Evolutionary conservation across 2,113 vertebrate genomes (phyloP).

Genomic region (Misgurnus mizolepis): DNA sequence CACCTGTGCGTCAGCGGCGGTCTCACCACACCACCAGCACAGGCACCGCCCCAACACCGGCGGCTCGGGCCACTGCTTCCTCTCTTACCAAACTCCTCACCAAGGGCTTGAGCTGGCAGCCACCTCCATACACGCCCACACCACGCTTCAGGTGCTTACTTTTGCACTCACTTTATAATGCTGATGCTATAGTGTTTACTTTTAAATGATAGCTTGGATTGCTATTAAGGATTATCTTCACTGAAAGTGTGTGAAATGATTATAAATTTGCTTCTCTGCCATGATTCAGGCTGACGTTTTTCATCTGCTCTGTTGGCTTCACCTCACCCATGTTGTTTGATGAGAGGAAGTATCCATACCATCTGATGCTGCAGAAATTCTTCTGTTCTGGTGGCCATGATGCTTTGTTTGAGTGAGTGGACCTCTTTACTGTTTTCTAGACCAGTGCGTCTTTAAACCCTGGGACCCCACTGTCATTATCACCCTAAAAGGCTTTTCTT

Average conservation of each 20-base stretch:
- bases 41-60: slow-evolving; percentile 88
- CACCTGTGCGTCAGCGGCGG: slow-evolving; percentile 88
- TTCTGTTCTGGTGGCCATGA: slow-evolving; percentile 94
- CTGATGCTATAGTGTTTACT: neutral
- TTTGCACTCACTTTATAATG: neutral
- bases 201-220: too few relatives aligned
- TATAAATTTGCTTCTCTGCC: slow-evolving; percentile 2
- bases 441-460: neutral
- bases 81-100: slow-evolving; percentile 91
- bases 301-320: slow-evolving; percentile 95
- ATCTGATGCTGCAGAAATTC: slow-evolving; percentile 95
- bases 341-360: slow-evolving; percentile 92
- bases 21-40: slow-evolving; percentile 92
- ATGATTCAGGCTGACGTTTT: slow-evolving; percentile 85
- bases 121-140: slow-evolving; percentile 91
- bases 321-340: slow-evolving; percentile 95
- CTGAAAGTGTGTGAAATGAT: neutral
- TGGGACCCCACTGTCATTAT: neutral
- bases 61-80: slow-evolving; percentile 88
- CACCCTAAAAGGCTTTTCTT: too few relatives aligned
- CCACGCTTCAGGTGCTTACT: slow-evolving; percentile 86
- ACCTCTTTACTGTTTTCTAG: neutral
- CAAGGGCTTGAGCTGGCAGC: slow-evolving; percentile 92
- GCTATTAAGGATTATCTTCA: neutral
- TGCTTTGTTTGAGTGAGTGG: slow-evolving; percentile 90